Evolutionary conservation across 2,797 vertebrate species (phyloP), one percentile per base, ranked within the genome.

Genomic region (Coracias cyanogaster): DNA sequence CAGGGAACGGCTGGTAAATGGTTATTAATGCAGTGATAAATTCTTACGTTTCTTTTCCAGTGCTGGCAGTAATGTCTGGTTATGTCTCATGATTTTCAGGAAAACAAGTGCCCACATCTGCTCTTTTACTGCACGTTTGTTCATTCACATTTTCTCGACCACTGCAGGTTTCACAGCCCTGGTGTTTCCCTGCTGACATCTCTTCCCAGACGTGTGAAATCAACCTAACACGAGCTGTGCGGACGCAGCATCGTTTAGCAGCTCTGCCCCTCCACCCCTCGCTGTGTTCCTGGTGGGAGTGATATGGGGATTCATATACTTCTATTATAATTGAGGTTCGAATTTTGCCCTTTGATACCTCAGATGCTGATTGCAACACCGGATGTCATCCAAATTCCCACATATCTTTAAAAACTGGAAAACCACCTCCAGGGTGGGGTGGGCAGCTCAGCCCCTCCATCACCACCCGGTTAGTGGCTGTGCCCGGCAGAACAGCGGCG

Each of bases 1-100:
- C 51, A 14, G 94, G 93, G 94, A 96, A 81, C 0, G 46, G 55
- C 89, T 93, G 93, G 81, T 92, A 95, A 95, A 93, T 92, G 92
- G 74, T 80, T 94, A 93, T 94, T 93, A 95, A 96, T 82, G 78
- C 84, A 89, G 90, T 51, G 64, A 95, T 96, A 89, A 95, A 94
- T 95, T 87, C 89, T 78, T 58, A 21, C 46, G 58, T 87, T 86
- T 91, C 94, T 93, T 87, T 91, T 35, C 88, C 90, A 92, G 54
- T 21, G 29, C 86, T 95, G 95, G 88, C 93, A 90, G 61, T 78
- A 82, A 86, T 22, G 43, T 49, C 92, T 90, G 94, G 55, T 94
- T 82, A 35, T 24, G 58, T 31, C 91, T 96, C 76, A 72, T 45
- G 86, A 78, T 95, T 96, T 96, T 89, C 94, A 97, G 95, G 91